Percentiles rank a stretch among this genome's conserved stretches.
phyloP scores from a whole-genome alignment of 2,797 vertebrate species.

The Myotis daubentonii region DNA sequence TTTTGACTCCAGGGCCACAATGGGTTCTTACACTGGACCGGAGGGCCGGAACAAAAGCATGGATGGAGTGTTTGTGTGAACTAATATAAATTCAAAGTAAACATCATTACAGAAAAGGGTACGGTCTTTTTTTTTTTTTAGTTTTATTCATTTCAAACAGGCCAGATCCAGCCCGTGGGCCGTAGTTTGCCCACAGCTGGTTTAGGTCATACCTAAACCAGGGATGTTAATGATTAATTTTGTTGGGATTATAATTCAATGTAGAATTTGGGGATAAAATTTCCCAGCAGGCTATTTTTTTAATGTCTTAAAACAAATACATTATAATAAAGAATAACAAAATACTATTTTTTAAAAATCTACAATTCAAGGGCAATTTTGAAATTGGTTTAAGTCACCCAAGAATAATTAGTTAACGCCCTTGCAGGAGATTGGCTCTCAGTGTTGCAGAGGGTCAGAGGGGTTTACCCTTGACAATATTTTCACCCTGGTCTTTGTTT shows the following conservation, averaged over 20 bases:
- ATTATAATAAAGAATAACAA: slow-evolving; percentile 7
- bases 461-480: not conserved
- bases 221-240: slow-evolving; percentile 48
- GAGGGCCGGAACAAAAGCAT: no score
- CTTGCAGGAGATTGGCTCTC: not conserved
- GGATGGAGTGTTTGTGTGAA: no score
- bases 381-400: not conserved
- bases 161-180: no score
- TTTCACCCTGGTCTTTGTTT: not conserved
- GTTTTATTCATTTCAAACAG: no score
- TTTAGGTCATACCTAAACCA: no score
- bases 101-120: no score
- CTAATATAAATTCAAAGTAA: no score
- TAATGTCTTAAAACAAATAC: slow-evolving; percentile 7
- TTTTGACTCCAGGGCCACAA: no score
- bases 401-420: slow-evolving; percentile 42
- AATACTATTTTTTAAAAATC: not conserved
- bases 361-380: not conserved
- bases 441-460: not conserved
- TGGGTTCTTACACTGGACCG: no score
- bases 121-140: no score
- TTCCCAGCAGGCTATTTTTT: not conserved
- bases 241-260: slow-evolving; percentile 11
- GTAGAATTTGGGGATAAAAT: slow-evolving; percentile 27
- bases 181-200: no score